These are phyloP conservation scores for Struthio camelus DNA, from an alignment of 2,113 vertebrate genomes.

Conservation along the genomic window DNA sequence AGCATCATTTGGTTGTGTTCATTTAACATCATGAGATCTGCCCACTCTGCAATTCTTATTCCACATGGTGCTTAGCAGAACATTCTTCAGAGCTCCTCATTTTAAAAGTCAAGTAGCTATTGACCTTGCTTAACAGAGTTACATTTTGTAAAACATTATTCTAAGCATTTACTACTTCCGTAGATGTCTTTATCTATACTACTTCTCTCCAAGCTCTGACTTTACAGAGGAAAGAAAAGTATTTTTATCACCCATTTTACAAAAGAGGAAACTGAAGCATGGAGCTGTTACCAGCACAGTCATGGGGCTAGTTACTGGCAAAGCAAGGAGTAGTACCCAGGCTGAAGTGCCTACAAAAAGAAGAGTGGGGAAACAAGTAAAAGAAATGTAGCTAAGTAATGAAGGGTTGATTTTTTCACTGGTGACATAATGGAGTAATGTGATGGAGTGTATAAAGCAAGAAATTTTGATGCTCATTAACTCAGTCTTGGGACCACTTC, in stretches of 20 bases:
- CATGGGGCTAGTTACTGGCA: neutral
- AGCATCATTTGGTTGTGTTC: neutral
- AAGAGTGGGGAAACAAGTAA: neutral
- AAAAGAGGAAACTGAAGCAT: neutral
- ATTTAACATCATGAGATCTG: neutral
- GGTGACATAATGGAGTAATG: neutral
- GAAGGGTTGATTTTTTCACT: neutral
- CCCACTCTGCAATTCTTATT: neutral
- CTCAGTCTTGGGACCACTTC: neutral
- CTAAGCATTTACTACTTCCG: neutral
- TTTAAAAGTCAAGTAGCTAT: neutral
- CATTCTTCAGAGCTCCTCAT: neutral
- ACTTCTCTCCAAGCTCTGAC: neutral
- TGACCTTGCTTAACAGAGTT: neutral
- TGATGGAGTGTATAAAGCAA: neutral
- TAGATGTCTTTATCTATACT: neutral
- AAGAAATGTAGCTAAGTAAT: neutral
- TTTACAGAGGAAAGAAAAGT: neutral
- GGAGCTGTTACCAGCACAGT: neutral
- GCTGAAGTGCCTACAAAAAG: neutral
- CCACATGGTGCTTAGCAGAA: neutral
- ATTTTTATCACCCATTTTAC: neutral
- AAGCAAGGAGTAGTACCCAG: neutral
- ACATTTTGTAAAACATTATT: neutral
- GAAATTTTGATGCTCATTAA: neutral